These are phyloP conservation scores for Eupithecia subfuscata DNA, from an alignment of 2,888 invertebrate species.

Conservation along the genomic window DNA sequence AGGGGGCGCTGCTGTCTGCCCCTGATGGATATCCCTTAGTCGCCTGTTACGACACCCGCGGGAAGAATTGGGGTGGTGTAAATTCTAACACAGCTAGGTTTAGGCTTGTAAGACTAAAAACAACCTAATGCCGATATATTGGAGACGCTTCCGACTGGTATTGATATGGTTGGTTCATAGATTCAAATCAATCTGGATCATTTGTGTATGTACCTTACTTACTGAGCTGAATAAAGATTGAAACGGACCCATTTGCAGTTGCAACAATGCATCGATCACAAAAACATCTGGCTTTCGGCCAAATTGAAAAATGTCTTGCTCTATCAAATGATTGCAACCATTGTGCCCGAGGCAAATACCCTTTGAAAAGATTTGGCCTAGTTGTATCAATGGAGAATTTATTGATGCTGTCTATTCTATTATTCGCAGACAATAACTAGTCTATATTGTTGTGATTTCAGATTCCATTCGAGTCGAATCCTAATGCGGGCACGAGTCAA, in stretches of 20 bases:
- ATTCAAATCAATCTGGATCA: neutral
- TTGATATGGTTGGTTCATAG: neutral
- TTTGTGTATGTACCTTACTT: neutral
- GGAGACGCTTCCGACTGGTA: too few species aligned
- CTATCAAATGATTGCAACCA: slow-evolving; percentile 64
- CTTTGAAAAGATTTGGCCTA: slow-evolving; percentile 73
- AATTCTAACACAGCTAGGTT: too few species aligned
- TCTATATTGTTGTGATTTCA: slow-evolving; percentile 57
- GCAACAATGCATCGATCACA: slow-evolving; percentile 64
- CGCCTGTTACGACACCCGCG: too few species aligned
- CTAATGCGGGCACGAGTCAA: slow-evolving; percentile 47
- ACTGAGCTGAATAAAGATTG: slow-evolving; percentile 5
- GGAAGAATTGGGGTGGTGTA: too few species aligned
- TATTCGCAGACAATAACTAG: slow-evolving; percentile 61
- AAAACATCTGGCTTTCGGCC: slow-evolving; percentile 68
- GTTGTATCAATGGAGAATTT: slow-evolving; percentile 62
- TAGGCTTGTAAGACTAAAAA: neutral
- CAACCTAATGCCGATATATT: neutral
- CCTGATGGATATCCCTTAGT: too few species aligned
- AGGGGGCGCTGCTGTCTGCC: too few species aligned
- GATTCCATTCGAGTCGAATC: slow-evolving; percentile 52
- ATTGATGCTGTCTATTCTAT: slow-evolving; percentile 60
- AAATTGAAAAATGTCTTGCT: slow-evolving; percentile 75
- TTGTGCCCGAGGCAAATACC: slow-evolving; percentile 58
- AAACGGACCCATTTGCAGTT: slow-evolving; percentile 24